Evolutionary conservation across 1,140 invertebrate genomes (phyloP), one percentile per base, ranked within the genome.

Genomic region (Euwallacea fornicatus): DNA sequence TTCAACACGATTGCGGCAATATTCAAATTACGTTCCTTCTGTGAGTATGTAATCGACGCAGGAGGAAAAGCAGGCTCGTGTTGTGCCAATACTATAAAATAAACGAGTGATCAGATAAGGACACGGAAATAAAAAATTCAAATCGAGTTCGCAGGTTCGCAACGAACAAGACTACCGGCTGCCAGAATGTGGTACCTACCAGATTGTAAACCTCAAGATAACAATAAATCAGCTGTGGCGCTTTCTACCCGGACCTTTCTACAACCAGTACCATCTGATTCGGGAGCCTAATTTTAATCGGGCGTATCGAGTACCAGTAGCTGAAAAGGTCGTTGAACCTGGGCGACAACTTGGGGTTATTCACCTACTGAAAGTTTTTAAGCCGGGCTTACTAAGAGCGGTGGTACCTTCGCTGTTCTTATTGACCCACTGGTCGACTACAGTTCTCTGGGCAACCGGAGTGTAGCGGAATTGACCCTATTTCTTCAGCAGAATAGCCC

Each of bases 291-390:
- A 63, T 61, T 69, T 61, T 33, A 54, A 56, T 58, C 33, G 42
- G 21, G 55, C 13, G n/a, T 33, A 56, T 58, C 33, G 42, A 16
- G 55, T 11, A 10, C 46, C 50, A 71, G 62, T 50, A 64, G 62
- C 60, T 73, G 64, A 63, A 70, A 74, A 75, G 77, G 76, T 78
- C 77, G 76, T 74, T 75, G 77, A 77, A 78, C 75, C 77, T 77
- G 69, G 64, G 60, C 74, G 68, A 72, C 69, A 71, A 66, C 67
- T 60, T 69, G 72, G 63, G 77, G 76, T 78, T 76, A 74, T 77
- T 77, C 75, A 78, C 77, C 77, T 78, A 76, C 76, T 76, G 77
- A 78, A 78, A 78, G 77, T 78, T 76, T 71, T 71, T 73, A 71
- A 69, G 70, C 73, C 69, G 58, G 67, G 56, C 55, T 75, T 53